Percentiles rank a stretch among this genome's conserved stretches.
Conservation (phyloP, 2,888 invertebrate genomes). For the Torymus tubicola region DNA sequence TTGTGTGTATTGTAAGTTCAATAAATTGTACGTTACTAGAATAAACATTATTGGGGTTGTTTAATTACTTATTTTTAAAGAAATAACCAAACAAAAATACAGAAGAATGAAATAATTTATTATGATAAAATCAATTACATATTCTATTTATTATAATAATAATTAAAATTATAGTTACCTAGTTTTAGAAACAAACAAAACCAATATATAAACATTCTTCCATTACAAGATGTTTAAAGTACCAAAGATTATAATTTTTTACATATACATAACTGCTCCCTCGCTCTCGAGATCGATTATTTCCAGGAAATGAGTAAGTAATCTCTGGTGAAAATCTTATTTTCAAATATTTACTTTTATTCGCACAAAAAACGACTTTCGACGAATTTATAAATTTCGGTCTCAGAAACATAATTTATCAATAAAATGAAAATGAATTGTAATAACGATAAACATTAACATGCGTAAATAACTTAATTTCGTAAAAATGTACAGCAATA, state of each 20-base stretch:
- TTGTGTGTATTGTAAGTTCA: constrained; percentile 58
- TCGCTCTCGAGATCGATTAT: background rate
- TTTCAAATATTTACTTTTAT: too few relatives aligned
- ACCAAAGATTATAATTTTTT: background rate
- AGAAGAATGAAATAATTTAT: constrained; percentile 60
- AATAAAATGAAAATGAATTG: too few relatives aligned
- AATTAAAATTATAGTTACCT: constrained; percentile 4
- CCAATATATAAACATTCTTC: constrained; percentile 6
- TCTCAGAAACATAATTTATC: too few relatives aligned
- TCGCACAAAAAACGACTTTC: too few relatives aligned
- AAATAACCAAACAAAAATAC: constrained; percentile 4
- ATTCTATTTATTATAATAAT: constrained; percentile 9
- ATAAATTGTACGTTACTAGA: constrained; percentile 58
- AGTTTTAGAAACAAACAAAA: constrained; percentile 9
- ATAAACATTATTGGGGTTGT: constrained; percentile 20
- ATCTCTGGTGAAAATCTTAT: background rate
- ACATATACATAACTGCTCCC: background rate
- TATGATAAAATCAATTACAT: constrained; percentile 55
- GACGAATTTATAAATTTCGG: too few relatives aligned
- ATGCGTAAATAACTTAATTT: too few relatives aligned
- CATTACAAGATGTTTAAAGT: background rate
- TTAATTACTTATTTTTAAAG: constrained; percentile 27
- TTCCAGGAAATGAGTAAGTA: background rate
- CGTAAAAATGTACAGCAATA: too few relatives aligned
- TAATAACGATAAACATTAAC: too few relatives aligned